phyloP scores from a whole-genome alignment of 2,113 vertebrate species.

The Pseudorhombus dupliciocellatus region DNA sequence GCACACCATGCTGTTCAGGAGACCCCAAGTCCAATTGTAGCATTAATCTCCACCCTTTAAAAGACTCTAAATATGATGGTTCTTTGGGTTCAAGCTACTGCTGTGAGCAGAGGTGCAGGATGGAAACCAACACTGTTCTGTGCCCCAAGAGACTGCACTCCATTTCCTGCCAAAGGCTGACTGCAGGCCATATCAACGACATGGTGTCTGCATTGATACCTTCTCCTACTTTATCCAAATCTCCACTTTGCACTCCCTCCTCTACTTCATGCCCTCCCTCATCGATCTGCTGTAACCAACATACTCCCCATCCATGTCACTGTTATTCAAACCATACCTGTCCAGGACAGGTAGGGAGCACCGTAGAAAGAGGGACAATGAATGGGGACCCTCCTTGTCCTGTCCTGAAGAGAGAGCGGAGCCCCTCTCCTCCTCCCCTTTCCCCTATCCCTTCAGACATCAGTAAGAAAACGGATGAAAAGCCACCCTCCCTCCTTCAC shows the following conservation, averaged over 20 bases:
- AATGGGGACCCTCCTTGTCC: constrained; percentile 55
- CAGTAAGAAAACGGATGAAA: constrained; percentile 78
- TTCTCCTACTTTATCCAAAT: constrained; percentile 30
- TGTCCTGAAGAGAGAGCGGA: constrained; percentile 73
- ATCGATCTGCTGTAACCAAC: constrained; percentile 77
- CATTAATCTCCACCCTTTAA: constrained; percentile 63
- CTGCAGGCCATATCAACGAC: constrained; percentile 79
- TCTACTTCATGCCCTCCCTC: constrained; percentile 56
- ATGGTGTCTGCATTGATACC: constrained; percentile 67
- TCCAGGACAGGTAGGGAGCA: constrained; percentile 56
- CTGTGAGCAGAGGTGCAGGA: constrained; percentile 81
- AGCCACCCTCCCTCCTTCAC: constrained; percentile 85
- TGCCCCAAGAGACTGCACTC: constrained; percentile 85
- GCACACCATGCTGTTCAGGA: constrained; percentile 24
- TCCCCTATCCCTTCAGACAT: constrained; percentile 86
- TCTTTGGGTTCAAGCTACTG: constrained; percentile 68
- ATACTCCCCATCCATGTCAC: constrained; percentile 74
- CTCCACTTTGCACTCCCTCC: constrained; percentile 30
- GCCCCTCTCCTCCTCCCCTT: constrained; percentile 89
- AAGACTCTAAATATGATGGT: constrained; percentile 70
- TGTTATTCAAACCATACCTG: constrained; percentile 60
- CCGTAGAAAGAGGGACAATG: constrained; percentile 48
- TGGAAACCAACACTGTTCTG: constrained; percentile 75
- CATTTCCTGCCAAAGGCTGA: constrained; percentile 84
- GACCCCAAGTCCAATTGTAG: constrained; percentile 45